Percentiles rank a stretch among this genome's conserved stretches.
Conservation (phyloP, 2,113 vertebrate genomes). For the Notarius quadriscutis region DNA sequence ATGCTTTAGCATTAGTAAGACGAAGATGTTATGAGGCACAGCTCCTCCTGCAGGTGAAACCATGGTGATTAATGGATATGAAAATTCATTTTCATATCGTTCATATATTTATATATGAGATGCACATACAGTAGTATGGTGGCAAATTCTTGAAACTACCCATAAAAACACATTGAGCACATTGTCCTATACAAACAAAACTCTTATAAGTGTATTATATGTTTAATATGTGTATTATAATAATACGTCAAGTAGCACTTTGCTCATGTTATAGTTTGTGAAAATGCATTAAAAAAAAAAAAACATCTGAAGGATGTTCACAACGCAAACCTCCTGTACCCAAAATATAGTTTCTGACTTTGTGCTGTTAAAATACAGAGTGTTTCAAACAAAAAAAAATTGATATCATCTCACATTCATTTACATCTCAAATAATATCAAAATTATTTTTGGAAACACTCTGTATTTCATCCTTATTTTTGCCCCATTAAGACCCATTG, state of each 20-base stretch:
- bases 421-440: too few species aligned
- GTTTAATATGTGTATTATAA: background rate
- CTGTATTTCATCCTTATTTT: background rate
- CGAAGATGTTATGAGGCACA: constrained; percentile 67
- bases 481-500: background rate
- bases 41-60: constrained; percentile 79
- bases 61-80: constrained; percentile 33
- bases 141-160: background rate
- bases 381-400: too few species aligned
- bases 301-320: background rate
- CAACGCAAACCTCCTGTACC: background rate
- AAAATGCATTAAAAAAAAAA: background rate
- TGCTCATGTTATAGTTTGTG: background rate
- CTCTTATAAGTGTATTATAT: background rate
- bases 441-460: too few species aligned
- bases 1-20: constrained; percentile 5
- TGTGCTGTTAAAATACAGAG: background rate
- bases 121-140: background rate
- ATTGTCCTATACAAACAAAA: background rate
- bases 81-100: background rate
- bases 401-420: too few species aligned
- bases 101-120: background rate
- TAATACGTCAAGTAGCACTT: background rate
- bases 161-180: background rate
- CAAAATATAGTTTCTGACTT: background rate